phyloP scores from a whole-genome alignment of 2,888 invertebrate genomes.

The Mantis religiosa region DNA sequence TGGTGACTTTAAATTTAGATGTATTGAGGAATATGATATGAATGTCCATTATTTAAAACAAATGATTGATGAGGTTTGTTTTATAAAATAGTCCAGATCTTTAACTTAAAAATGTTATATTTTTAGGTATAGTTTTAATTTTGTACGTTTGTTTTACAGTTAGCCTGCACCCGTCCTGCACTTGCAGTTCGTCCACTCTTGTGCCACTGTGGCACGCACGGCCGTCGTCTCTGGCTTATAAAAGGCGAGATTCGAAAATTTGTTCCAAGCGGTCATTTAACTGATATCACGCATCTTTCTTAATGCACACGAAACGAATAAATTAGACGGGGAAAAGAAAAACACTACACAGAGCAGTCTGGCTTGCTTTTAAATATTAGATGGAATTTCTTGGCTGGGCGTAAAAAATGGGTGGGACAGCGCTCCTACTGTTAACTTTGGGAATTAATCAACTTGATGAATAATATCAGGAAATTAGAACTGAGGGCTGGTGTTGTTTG shows the following conservation, averaged over 20 bases:
- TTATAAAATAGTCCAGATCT: too few relatives aligned
- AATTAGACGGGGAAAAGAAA: slow-evolving; percentile 9
- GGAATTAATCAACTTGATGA: not conserved
- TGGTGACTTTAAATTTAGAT: too few relatives aligned
- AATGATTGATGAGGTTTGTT: too few relatives aligned
- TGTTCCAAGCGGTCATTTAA: slow-evolving; percentile 12
- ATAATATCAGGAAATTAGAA: not conserved
- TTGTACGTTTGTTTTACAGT: too few relatives aligned
- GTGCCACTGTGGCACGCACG: not conserved
- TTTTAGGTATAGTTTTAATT: too few relatives aligned
- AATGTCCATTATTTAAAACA: too few relatives aligned
- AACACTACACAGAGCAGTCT: not conserved
- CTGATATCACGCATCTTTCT: slow-evolving; percentile 21
- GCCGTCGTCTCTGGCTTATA: not conserved
- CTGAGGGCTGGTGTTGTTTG: not conserved
- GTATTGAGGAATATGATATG: too few relatives aligned
- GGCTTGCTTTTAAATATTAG: not conserved
- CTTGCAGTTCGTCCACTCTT: not conserved
- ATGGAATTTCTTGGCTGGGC: not conserved
- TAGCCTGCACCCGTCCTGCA: too few relatives aligned
- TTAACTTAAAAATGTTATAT: too few relatives aligned
- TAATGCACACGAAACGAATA: slow-evolving; percentile 24
- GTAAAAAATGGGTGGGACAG: not conserved
- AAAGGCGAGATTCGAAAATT: slow-evolving; percentile 23
- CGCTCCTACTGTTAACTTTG: not conserved